These are phyloP conservation scores for Felis chaus DNA, from an alignment of 2,113 vertebrate species.

Conservation along the genomic window DNA sequence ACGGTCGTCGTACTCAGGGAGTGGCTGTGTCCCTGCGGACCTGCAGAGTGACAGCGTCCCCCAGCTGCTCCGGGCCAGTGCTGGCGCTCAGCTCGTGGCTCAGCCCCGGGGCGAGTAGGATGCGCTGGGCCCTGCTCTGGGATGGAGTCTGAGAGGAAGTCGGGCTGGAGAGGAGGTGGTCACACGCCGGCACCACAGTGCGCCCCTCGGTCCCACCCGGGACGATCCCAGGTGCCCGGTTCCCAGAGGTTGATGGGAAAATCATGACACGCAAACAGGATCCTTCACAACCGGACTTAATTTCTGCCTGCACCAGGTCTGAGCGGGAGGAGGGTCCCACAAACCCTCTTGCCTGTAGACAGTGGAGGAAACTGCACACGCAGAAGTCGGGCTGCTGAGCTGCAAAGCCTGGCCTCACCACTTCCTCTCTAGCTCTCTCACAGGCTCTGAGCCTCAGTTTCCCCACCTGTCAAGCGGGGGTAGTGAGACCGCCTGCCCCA, in stretches of 20 bases:
- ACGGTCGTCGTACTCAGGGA: background rate
- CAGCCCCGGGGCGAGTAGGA: background rate
- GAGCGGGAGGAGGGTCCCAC: background rate
- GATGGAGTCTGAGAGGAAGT: background rate
- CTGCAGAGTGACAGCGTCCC: background rate
- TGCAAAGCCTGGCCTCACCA: background rate
- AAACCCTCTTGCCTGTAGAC: background rate
- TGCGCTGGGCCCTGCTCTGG: fast-evolving
- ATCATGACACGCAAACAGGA: background rate
- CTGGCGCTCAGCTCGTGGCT: background rate
- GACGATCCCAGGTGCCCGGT: background rate
- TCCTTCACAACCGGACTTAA: background rate
- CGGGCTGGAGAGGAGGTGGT: background rate
- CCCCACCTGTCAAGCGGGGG: background rate
- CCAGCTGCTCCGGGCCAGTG: background rate
- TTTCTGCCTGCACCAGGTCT: background rate
- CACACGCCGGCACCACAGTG: background rate
- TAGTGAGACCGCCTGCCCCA: background rate
- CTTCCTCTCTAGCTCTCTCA: background rate
- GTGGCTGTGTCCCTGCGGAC: background rate
- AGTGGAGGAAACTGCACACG: background rate
- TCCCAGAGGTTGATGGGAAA: background rate
- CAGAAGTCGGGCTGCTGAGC: background rate
- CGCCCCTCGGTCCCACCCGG: background rate
- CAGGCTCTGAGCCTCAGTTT: background rate